Conservation (phyloP, 2,113 vertebrate genomes). For the Orycteropus afer region DNA sequence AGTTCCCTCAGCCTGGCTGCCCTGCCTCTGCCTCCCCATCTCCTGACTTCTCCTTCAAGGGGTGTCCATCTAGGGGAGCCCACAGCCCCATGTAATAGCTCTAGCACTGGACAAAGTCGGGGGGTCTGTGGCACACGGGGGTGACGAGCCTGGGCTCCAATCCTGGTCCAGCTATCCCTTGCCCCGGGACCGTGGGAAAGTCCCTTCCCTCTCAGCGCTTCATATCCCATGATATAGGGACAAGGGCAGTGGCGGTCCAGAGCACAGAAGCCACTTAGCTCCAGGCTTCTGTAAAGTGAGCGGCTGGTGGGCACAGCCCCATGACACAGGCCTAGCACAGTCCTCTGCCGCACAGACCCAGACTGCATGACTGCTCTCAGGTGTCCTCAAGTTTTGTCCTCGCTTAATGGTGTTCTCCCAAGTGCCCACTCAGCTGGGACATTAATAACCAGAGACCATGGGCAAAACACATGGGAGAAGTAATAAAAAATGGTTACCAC, state of each 20-base stretch:
- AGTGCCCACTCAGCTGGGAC: neutral
- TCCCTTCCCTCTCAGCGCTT: neutral
- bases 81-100: accelerated
- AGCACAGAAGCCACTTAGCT: neutral
- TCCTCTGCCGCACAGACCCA: accelerated
- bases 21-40: neutral
- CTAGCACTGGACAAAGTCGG: neutral
- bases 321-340: neutral
- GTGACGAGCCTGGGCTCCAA: neutral
- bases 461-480: neutral
- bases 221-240: too few species aligned
- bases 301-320: accelerated
- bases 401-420: neutral
- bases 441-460: neutral
- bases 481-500: neutral
- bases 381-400: neutral
- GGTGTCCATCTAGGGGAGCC: neutral
- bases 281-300: accelerated
- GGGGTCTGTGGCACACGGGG: accelerated
- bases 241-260: too few species aligned
- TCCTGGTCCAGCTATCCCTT: neutral
- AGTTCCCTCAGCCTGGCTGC: neutral
- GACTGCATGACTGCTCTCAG: accelerated
- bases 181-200: neutral
- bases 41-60: neutral